Percentiles rank a stretch among this genome's conserved stretches.
phyloP scores from a whole-genome alignment of 2,113 vertebrate species.

The Oncorhynchus masou region DNA sequence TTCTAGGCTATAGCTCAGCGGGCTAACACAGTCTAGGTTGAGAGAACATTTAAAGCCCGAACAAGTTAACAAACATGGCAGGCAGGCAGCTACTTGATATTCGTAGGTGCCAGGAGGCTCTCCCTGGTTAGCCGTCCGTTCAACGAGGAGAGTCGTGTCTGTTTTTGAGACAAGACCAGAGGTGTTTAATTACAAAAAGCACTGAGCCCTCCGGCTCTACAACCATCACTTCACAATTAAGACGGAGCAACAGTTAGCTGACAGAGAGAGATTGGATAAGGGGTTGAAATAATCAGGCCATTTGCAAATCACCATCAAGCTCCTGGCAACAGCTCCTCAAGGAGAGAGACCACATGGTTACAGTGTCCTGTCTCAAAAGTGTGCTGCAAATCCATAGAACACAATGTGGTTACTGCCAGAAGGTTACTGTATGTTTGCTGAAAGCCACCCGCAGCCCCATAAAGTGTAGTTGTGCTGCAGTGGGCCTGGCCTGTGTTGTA shows the following conservation, averaged over 20 bases:
- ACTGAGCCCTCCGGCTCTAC: constrained; percentile 54
- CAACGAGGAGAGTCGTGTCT: constrained; percentile 61
- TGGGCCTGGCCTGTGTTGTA: constrained; percentile 42
- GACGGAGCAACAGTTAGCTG: constrained; percentile 59
- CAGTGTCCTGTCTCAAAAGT: constrained; percentile 12
- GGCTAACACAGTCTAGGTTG: not conserved
- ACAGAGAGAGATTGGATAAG: constrained; percentile 11
- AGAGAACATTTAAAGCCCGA: constrained; percentile 25
- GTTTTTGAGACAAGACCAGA: constrained; percentile 70
- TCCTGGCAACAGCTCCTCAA: constrained; percentile 19
- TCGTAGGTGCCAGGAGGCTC: constrained; percentile 51
- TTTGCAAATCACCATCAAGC: constrained; percentile 27
- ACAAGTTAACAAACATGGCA: constrained; percentile 9
- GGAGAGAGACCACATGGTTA: constrained; percentile 15
- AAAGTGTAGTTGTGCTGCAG: constrained; percentile 44
- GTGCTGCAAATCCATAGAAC: not conserved
- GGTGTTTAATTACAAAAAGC: constrained; percentile 72
- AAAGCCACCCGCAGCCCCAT: constrained; percentile 19
- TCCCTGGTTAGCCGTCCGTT: constrained; percentile 37
- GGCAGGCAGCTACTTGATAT: constrained; percentile 63
- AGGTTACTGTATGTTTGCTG: constrained; percentile 39
- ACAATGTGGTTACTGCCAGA: constrained; percentile 13
- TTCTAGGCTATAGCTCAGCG: no score
- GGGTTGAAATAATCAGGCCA: not conserved
- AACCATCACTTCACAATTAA: constrained; percentile 66